These are phyloP conservation scores for Trissolcus brochymenae DNA, from an alignment of 2,888 invertebrate species.

Conservation along the genomic window DNA sequence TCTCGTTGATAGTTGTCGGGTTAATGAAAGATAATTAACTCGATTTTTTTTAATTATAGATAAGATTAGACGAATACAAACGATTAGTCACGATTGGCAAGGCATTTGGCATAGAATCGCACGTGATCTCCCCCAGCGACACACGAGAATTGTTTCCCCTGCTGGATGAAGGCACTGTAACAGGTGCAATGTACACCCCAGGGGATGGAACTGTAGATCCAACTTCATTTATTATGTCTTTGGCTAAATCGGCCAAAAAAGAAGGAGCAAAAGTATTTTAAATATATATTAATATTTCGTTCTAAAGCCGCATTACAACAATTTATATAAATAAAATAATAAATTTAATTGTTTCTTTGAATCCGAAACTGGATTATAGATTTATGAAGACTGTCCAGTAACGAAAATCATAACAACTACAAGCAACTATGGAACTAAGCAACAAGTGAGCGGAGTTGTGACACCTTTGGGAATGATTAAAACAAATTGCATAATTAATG, in stretches of 20 bases:
- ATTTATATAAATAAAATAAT: not conserved
- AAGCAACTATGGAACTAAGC: conserved; percentile 80
- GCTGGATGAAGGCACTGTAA: conserved; percentile 84
- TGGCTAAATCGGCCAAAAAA: conserved; percentile 84
- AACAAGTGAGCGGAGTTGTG: conserved; percentile 84
- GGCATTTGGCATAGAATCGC: conserved; percentile 86
- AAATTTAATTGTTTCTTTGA: conserved; percentile 45
- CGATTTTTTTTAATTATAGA: conserved; percentile 22
- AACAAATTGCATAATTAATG: conserved; percentile 87
- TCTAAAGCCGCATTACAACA: too few species aligned
- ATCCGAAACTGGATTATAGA: conserved; percentile 73
- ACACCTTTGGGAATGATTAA: conserved; percentile 86
- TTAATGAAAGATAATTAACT: too few species aligned
- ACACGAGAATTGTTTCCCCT: conserved; percentile 87
- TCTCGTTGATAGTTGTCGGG: too few species aligned
- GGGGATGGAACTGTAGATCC: conserved; percentile 92
- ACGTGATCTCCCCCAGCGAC: conserved; percentile 84
- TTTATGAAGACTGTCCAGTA: conserved; percentile 87
- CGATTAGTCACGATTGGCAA: conserved; percentile 88
- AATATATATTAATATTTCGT: too few species aligned
- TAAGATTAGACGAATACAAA: conserved; percentile 89
- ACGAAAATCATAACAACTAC: conserved; percentile 83
- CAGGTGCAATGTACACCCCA: conserved; percentile 87
- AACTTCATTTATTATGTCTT: conserved; percentile 85
- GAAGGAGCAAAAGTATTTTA: conserved; percentile 83